These are phyloP conservation scores for Caenorhabditis briggsae DNA, from an alignment of 1,140 invertebrate genomes.

Conservation along the genomic window DNA sequence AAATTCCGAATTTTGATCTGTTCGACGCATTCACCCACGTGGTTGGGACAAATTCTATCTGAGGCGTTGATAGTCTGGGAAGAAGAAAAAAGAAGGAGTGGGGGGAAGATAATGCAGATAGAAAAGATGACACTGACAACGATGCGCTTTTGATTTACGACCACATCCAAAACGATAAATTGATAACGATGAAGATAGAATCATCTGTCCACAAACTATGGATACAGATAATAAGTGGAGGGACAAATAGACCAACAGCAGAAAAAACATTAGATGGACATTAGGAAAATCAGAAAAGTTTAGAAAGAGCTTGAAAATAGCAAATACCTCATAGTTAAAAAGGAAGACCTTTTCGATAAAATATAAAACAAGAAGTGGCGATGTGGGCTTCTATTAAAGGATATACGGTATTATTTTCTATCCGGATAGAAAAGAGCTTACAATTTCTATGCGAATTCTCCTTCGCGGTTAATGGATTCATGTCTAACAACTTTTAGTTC, in stretches of 20 bases:
- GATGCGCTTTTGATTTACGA: slow-evolving; percentile 54
- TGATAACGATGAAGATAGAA: background rate
- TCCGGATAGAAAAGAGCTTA: no score
- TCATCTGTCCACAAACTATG: background rate
- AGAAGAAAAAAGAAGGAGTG: background rate
- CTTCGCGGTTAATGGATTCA: no score
- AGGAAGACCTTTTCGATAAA: no score
- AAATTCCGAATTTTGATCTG: background rate
- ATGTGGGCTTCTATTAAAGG: no score
- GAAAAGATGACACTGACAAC: slow-evolving; percentile 37
- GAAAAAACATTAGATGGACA: background rate
- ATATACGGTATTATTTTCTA: no score
- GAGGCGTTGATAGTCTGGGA: background rate
- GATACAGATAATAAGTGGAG: background rate
- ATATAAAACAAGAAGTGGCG: no score
- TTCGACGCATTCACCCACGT: slow-evolving; percentile 39
- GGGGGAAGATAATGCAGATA: background rate
- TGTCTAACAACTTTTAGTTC: no score
- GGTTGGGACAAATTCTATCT: background rate
- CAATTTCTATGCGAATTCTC: no score
- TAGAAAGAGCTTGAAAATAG: no score
- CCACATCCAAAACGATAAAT: slow-evolving; percentile 2
- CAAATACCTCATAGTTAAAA: no score
- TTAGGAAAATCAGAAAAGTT: no score
- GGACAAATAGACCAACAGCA: background rate